Conservation (phyloP, 2,113 vertebrate species). For the Ia io region DNA sequence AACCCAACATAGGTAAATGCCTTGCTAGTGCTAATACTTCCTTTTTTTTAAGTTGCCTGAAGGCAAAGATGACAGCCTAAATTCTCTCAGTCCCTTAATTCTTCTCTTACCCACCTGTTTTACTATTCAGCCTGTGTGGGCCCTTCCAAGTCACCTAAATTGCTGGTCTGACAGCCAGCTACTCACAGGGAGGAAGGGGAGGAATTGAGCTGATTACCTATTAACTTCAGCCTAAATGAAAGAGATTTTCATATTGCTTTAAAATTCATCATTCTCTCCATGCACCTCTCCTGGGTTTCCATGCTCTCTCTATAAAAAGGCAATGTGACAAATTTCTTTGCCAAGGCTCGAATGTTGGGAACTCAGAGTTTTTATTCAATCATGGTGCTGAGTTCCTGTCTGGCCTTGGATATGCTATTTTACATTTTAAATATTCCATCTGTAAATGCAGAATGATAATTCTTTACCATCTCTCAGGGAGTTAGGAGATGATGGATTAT, state of each 20-base stretch:
- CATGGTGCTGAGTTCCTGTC: conserved; percentile 63
- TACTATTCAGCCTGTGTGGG: not conserved
- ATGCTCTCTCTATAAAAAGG: conserved; percentile 61
- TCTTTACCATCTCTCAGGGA: not conserved
- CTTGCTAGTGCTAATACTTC: not conserved
- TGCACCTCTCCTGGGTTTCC: conserved; percentile 41
- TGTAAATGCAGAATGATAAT: conserved; percentile 60
- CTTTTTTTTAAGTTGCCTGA: not conserved
- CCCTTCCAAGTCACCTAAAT: not conserved
- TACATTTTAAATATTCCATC: conserved; percentile 72
- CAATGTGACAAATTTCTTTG: conserved; percentile 62
- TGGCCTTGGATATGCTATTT: conserved; percentile 63
- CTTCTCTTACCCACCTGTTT: not conserved
- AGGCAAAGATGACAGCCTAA: not conserved
- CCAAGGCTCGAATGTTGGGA: conserved; percentile 57
- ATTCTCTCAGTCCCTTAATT: not conserved
- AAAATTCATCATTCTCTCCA: conserved; percentile 31
- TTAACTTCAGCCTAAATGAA: conserved; percentile 36
- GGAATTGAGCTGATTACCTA: conserved; percentile 52
- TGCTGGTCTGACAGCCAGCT: not conserved
- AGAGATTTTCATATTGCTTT: conserved; percentile 62
- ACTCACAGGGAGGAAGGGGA: not conserved
- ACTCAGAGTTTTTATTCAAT: conserved; percentile 67
- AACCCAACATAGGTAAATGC: conserved; percentile 27
- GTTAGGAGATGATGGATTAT: not conserved